Evolutionary conservation across 2,797 vertebrate genomes (phyloP).

Genomic region (Spheniscus humboldti): DNA sequence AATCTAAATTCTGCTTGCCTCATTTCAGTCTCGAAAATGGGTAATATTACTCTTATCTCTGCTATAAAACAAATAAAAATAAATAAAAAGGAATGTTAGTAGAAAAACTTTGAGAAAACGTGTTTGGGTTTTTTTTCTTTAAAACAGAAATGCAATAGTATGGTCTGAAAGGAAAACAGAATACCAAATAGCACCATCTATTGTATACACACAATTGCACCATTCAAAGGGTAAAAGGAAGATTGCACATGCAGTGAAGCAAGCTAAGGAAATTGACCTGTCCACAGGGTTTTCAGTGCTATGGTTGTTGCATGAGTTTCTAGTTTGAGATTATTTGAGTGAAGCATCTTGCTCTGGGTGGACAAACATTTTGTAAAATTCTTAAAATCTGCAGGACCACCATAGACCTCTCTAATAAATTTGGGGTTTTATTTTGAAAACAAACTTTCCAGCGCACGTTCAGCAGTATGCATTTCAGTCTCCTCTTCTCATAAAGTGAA

Average conservation of each 20-base stretch:
- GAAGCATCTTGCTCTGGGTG: neutral
- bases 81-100: neutral
- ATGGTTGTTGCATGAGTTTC: neutral
- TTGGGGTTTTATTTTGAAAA: neutral
- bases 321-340: neutral
- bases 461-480: neutral
- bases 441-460: neutral
- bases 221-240: neutral
- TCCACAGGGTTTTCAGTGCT: neutral
- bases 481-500: neutral
- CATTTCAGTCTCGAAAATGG: neutral
- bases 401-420: neutral
- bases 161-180: neutral
- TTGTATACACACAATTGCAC: neutral
- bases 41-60: neutral
- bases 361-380: neutral
- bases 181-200: neutral
- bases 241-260: neutral
- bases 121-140: neutral
- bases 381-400: neutral
- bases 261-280: neutral
- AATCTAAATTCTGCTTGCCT: neutral
- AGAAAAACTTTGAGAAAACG: neutral
- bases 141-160: neutral
- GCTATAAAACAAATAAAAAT: neutral